These are phyloP conservation scores for Eupithecia inturbata DNA, from an alignment of 2,888 invertebrate genomes.

Conservation along the genomic window DNA sequence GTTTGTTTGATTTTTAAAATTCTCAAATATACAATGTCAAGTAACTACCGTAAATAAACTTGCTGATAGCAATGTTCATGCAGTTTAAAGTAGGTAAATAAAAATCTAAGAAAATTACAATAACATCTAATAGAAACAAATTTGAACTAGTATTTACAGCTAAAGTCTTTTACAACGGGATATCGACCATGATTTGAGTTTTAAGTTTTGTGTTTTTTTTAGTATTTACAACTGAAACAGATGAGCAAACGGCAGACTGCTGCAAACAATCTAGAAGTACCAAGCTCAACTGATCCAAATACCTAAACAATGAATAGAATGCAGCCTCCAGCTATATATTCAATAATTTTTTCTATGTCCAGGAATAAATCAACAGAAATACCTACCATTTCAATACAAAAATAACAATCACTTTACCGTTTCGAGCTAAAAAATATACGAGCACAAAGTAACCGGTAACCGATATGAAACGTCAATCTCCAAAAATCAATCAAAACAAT, in stretches of 20 bases:
- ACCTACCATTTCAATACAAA: slow-evolving; percentile 9
- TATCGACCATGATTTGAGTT: too few species aligned
- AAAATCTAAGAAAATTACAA: too few species aligned
- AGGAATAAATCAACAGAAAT: background rate
- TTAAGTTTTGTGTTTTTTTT: too few species aligned
- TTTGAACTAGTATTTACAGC: background rate
- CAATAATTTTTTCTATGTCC: background rate
- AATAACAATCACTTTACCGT: slow-evolving; percentile 8
- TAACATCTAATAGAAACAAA: background rate
- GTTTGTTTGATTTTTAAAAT: background rate
- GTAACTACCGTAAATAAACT: too few species aligned
- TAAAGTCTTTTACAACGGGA: too few species aligned
- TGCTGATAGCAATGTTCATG: too few species aligned
- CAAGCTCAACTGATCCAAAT: background rate
- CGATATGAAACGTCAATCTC: slow-evolving; percentile 28
- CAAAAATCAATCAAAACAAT: slow-evolving; percentile 40
- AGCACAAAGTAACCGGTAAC: slow-evolving; percentile 20
- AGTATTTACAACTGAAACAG: background rate
- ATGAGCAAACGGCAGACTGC: background rate
- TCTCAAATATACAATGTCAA: too few species aligned
- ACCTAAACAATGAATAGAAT: background rate
- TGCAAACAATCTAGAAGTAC: background rate
- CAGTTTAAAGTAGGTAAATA: too few species aligned
- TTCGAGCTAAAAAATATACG: slow-evolving; percentile 15
- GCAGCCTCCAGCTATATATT: background rate